Conservation (phyloP, 2,113 vertebrate species). For the Plestiodon gilberti region DNA sequence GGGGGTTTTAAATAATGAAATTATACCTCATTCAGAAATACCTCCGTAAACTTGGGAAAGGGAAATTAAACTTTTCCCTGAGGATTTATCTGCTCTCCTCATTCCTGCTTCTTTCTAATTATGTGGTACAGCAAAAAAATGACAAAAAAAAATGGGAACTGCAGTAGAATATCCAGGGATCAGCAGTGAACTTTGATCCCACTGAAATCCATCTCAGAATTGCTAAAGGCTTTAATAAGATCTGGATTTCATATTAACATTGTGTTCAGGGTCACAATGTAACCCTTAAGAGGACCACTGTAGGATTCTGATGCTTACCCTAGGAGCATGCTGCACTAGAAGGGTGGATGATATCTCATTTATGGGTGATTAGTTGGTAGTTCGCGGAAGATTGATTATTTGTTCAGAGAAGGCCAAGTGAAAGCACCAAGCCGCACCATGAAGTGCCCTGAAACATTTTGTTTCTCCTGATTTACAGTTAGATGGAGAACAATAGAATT, state of each 20-base stretch:
- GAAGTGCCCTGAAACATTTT: conserved; percentile 17
- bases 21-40: conserved; percentile 40
- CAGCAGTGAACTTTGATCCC: conserved; percentile 1
- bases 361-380: neutral
- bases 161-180: neutral
- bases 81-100: neutral
- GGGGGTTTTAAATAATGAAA: conserved; percentile 22
- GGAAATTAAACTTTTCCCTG: conserved; percentile 18
- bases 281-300: neutral
- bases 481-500: conserved; percentile 11
- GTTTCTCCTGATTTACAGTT: neutral
- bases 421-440: neutral
- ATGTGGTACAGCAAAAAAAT: neutral
- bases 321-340: neutral
- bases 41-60: neutral
- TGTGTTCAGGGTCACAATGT: neutral
- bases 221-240: neutral
- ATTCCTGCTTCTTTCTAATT: conserved; percentile 2
- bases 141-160: conserved; percentile 25
- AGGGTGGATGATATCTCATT: conserved; percentile 1
- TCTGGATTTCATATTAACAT: neutral
- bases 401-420: conserved; percentile 5
- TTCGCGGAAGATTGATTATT: conserved; percentile 34
- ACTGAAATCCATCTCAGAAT: neutral
- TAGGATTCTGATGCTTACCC: neutral